A percentile compares a stretch with the other conserved stretches of the same genome.
Evolutionary conservation across 2,797 vertebrate species (phyloP).

Genomic region (Serranus cabrilla): DNA sequence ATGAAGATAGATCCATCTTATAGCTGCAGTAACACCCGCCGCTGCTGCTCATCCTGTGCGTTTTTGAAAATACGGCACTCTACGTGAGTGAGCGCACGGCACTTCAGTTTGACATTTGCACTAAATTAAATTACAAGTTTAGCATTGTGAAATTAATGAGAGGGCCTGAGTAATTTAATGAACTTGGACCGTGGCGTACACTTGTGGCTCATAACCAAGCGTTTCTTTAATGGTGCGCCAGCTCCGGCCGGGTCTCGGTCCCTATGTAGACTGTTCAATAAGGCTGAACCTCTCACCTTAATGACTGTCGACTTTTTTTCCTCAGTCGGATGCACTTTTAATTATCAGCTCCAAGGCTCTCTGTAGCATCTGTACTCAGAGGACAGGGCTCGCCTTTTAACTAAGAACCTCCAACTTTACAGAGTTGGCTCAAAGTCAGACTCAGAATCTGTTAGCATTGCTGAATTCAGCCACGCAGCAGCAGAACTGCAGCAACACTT

Average conservation of each 20-base stretch:
- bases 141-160: slow-evolving; percentile 57
- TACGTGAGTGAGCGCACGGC: slow-evolving; percentile 1
- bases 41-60: neutral
- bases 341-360: slow-evolving; percentile 76
- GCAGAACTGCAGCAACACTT: slow-evolving; percentile 37
- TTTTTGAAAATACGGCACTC: neutral
- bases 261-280: slow-evolving; percentile 49
- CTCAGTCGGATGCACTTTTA: slow-evolving; percentile 79
- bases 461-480: slow-evolving; percentile 49
- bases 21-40: neutral
- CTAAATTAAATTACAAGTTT: slow-evolving; percentile 34
- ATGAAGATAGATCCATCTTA: neutral
- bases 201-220: slow-evolving; percentile 47
- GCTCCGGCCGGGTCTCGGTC: slow-evolving; percentile 32
- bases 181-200: slow-evolving; percentile 39
- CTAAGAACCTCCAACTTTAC: slow-evolving; percentile 60
- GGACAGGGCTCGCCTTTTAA: slow-evolving; percentile 62
- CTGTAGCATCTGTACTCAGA: slow-evolving; percentile 44
- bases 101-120: slow-evolving; percentile 43
- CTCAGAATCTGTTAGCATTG: slow-evolving; percentile 45
- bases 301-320: slow-evolving; percentile 71
- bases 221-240: slow-evolving; percentile 37
- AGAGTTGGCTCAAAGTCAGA: slow-evolving; percentile 57
- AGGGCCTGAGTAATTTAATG: slow-evolving; percentile 53
- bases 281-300: slow-evolving; percentile 70